phyloP scores from a whole-genome alignment of 2,113 vertebrate species.

The Tricholaema leucomelas region DNA sequence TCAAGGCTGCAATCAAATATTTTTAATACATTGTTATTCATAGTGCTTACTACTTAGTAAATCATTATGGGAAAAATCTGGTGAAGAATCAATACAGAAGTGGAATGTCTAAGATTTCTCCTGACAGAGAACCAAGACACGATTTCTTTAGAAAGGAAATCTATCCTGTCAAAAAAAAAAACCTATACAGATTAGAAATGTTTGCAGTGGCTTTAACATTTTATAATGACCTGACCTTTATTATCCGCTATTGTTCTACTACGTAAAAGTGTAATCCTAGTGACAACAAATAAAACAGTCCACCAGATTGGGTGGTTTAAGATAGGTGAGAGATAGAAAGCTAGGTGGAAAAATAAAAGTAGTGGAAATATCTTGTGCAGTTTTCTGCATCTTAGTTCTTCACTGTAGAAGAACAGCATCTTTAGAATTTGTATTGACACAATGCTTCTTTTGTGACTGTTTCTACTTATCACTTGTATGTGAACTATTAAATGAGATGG shows the following conservation, averaged over 20 bases:
- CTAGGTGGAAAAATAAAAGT: neutral
- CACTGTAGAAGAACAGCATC: neutral
- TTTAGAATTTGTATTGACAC: neutral
- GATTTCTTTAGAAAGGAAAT: neutral
- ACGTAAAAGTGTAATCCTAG: neutral
- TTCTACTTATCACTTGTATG: neutral
- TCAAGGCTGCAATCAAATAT: neutral
- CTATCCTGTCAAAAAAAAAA: neutral
- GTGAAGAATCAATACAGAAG: neutral
- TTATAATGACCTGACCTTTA: neutral
- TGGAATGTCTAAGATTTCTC: neutral
- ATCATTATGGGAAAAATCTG: neutral
- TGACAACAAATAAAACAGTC: neutral
- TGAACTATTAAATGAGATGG: neutral
- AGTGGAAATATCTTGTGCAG: neutral
- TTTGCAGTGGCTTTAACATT: neutral
- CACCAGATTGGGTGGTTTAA: neutral
- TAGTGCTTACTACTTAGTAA: neutral
- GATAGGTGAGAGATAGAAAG: neutral
- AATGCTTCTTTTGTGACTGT: neutral
- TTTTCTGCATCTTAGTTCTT: neutral
- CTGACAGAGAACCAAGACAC: neutral
- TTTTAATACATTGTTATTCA: neutral
- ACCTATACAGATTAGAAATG: neutral
- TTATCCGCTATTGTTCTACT: neutral